Conservation (phyloP, 2,888 invertebrate species). For the Ligdia adustata region DNA sequence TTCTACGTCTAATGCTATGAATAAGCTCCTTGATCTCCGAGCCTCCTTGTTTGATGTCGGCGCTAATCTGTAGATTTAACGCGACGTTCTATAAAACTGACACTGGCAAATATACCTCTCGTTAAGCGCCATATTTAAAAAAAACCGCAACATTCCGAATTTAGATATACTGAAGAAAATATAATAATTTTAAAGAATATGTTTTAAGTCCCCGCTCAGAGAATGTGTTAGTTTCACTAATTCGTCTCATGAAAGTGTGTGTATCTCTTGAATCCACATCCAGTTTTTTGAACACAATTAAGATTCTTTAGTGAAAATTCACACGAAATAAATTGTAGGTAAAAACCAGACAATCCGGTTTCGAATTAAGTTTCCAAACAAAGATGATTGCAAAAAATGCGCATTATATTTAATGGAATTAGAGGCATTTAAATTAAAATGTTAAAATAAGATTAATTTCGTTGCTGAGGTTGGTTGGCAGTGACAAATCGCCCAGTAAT, state of each 20-base stretch:
- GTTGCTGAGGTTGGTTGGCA: no score
- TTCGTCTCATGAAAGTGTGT: neutral
- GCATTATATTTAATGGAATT: constrained; percentile 16
- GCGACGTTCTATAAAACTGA: neutral
- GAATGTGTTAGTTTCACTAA: no score
- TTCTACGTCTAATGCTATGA: constrained; percentile 15
- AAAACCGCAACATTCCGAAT: no score
- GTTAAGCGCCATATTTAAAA: no score
- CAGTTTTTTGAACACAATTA: constrained; percentile 13
- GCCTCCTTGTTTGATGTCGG: constrained; percentile 25
- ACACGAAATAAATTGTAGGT: constrained; percentile 20
- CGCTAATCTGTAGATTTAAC: constrained; percentile 2
- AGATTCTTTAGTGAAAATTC: constrained; percentile 25
- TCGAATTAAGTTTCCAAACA: constrained; percentile 17
- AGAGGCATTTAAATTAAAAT: neutral
- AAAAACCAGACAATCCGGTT: constrained; percentile 24
- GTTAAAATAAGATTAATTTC: no score
- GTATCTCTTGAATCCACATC: neutral
- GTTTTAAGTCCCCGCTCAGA: no score
- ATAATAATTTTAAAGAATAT: no score
- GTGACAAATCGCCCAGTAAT: no score
- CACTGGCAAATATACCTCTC: no score
- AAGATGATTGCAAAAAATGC: constrained; percentile 25
- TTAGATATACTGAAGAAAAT: no score
- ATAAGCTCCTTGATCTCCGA: neutral